Percentiles rank a stretch among this genome's conserved stretches.
Evolutionary conservation across 2,113 vertebrate species (phyloP).

Genomic region (Mixornis gularis): DNA sequence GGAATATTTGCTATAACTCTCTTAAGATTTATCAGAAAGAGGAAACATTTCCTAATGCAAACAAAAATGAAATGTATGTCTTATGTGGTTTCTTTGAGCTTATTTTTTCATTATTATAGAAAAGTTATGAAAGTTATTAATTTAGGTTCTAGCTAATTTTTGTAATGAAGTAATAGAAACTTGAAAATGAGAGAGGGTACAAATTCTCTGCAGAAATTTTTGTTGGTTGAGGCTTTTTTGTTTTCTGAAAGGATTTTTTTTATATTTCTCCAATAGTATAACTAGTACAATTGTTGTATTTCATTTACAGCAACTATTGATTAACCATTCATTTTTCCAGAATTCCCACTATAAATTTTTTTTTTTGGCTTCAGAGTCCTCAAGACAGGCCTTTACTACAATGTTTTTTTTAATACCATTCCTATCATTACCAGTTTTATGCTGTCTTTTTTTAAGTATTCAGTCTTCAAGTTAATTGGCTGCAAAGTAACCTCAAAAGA

Average conservation of each 20-base stretch:
- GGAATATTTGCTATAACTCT: not conserved
- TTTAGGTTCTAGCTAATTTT: not conserved
- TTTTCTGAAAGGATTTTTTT: not conserved
- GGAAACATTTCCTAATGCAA: not conserved
- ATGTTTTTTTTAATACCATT: not conserved
- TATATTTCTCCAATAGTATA: not conserved
- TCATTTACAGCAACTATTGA: not conserved
- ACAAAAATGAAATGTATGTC: not conserved
- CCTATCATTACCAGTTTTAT: not conserved
- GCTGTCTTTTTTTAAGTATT: not conserved
- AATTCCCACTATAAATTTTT: not conserved
- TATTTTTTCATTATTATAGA: not conserved
- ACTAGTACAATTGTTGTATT: not conserved
- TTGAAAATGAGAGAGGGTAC: not conserved
- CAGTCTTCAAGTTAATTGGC: not conserved
- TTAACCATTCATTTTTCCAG: not conserved
- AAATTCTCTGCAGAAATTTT: not conserved
- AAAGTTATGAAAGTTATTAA: not conserved
- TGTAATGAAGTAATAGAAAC: not conserved
- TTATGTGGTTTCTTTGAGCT: not conserved
- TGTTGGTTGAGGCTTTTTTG: not conserved
- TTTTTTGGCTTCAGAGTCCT: not conserved
- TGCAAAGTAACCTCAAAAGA: not conserved
- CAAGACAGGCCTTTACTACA: not conserved
- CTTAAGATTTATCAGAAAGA: constrained; percentile 3